Evolutionary conservation across 2,113 vertebrate species (phyloP).

Genomic region (Ahaetulla prasina): DNA sequence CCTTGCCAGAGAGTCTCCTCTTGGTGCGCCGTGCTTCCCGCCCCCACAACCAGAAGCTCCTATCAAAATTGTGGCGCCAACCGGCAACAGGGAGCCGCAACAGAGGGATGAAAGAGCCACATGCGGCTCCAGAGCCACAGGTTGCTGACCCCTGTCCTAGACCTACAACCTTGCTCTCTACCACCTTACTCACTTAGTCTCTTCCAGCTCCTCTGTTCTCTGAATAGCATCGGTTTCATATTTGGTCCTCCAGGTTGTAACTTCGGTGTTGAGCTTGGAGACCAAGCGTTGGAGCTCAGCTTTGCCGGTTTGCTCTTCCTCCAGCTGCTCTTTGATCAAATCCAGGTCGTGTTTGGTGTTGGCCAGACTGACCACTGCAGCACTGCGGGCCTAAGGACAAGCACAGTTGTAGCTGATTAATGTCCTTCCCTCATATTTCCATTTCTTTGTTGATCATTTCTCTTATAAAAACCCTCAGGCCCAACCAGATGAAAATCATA

Average conservation of each 20-base stretch:
- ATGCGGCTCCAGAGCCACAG: too few species aligned
- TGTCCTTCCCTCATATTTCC: too few species aligned
- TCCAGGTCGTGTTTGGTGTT: conserved; percentile 65
- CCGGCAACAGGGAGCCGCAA: too few species aligned
- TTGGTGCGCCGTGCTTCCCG: too few species aligned
- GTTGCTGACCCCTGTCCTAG: too few species aligned
- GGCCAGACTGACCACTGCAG: conserved; percentile 55
- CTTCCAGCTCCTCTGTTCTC: conserved; percentile 69
- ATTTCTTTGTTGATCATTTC: too few species aligned
- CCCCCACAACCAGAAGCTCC: too few species aligned
- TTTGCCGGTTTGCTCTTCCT: conserved; percentile 69
- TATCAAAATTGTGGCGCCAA: too few species aligned
- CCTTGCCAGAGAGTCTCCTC: too few species aligned
- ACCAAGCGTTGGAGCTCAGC: conserved; percentile 64
- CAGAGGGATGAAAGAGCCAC: too few species aligned
- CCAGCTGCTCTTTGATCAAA: conserved; percentile 64
- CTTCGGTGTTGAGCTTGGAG: conserved; percentile 69
- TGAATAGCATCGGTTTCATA: conserved; percentile 64
- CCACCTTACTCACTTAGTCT: conserved; percentile 65
- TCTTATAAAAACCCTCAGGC: background rate
- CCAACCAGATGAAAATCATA: background rate
- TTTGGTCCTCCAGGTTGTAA: conserved; percentile 73
- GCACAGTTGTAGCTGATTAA: background rate
- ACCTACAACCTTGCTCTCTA: background rate
- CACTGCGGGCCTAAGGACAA: conserved; percentile 36